phyloP scores from a whole-genome alignment of 2,888 invertebrate genomes.

The Sepiola atlantica region DNA sequence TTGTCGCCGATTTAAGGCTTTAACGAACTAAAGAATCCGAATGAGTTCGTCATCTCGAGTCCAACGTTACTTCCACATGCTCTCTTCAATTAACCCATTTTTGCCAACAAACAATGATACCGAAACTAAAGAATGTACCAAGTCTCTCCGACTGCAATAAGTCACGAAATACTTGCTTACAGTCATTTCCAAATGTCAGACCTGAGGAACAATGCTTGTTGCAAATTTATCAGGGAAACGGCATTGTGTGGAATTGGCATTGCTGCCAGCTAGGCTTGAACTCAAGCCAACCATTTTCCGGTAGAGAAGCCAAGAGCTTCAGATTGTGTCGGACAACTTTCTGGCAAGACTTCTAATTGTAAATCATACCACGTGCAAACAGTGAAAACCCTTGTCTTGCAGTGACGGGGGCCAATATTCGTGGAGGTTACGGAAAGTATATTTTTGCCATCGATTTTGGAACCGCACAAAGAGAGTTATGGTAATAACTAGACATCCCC shows the following conservation, averaged over 20 bases:
- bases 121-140: not conserved
- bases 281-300: conserved; percentile 2
- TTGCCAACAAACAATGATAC: not conserved
- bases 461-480: too few species aligned
- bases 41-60: not conserved
- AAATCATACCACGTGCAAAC: not conserved
- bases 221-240: not conserved
- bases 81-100: not conserved
- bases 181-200: conserved; percentile 7
- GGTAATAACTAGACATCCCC: too few species aligned
- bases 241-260: not conserved
- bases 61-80: not conserved
- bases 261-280: not conserved
- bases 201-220: not conserved
- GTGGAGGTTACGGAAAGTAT: too few species aligned
- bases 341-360: not conserved
- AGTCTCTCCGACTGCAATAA: not conserved
- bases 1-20: too few species aligned
- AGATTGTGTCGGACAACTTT: conserved; percentile 32
- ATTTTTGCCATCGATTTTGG: too few species aligned
- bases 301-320: not conserved
- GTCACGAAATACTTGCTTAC: conserved; percentile 6
- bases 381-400: not conserved
- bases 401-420: too few species aligned
- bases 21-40: not conserved